Evolutionary conservation across 2,797 vertebrate genomes (phyloP).

Genomic region (Macrochelys suwanniensis): DNA sequence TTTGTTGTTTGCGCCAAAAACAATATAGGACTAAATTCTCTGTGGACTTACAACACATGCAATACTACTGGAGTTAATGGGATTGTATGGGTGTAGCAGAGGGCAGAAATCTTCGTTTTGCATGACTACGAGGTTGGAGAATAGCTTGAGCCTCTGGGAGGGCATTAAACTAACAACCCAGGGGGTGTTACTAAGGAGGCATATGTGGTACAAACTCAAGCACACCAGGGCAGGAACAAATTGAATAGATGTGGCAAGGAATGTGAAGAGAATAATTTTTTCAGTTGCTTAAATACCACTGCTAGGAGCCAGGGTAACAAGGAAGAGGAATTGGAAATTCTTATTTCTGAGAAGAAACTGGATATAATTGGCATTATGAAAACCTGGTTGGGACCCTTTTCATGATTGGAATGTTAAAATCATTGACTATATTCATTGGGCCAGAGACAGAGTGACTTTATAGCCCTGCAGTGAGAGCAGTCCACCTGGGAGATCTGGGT

Average conservation of each 20-base stretch:
- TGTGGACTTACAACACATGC: not conserved
- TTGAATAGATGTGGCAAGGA: not conserved
- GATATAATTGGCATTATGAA: not conserved
- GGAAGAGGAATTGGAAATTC: constrained; percentile 24
- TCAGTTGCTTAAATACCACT: constrained; percentile 6
- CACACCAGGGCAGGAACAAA: constrained; percentile 18
- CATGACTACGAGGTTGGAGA: not conserved
- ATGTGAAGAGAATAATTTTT: constrained; percentile 37
- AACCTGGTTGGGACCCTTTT: not conserved
- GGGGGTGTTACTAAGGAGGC: not conserved
- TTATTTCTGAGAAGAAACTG: constrained; percentile 38
- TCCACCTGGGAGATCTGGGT: not conserved
- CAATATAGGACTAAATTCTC: not conserved
- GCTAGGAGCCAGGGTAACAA: not conserved
- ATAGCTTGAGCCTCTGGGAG: not conserved
- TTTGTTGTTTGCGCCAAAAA: constrained; percentile 38
- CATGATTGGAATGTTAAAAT: not conserved
- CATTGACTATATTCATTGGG: not conserved
- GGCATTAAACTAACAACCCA: not conserved
- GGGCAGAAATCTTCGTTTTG: not conserved
- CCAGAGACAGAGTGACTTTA: not conserved
- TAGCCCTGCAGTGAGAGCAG: not conserved
- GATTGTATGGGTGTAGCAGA: constrained; percentile 1
- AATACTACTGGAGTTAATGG: not conserved
- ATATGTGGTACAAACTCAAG: constrained; percentile 36